Evolutionary conservation across 2,113 vertebrate species (phyloP).

Genomic region (Galeopterus variegatus): DNA sequence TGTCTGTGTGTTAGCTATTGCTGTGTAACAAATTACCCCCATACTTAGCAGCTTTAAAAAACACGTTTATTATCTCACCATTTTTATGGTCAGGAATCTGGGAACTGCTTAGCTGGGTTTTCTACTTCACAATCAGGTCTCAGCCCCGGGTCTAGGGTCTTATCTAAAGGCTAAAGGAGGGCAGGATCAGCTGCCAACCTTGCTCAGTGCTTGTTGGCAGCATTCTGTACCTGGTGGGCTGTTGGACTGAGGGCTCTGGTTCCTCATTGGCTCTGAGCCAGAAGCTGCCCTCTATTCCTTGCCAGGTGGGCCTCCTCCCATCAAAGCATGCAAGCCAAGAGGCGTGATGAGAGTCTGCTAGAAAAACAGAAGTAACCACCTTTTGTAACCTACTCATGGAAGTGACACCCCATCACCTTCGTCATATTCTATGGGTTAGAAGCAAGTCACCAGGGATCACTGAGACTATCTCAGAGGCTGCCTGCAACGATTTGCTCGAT

Average conservation of each 20-base stretch:
- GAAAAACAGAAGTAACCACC: neutral
- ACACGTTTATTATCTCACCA: neutral
- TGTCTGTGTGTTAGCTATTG: neutral
- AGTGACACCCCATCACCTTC: neutral
- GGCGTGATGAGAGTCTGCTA: neutral
- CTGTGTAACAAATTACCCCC: neutral
- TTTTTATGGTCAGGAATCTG: neutral
- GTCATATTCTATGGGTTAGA: neutral
- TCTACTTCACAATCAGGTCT: neutral
- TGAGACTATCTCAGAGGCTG: neutral
- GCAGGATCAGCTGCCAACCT: neutral
- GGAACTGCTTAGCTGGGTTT: neutral
- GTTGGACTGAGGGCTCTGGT: too few species aligned
- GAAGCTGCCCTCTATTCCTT: neutral
- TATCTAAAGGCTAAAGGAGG: neutral
- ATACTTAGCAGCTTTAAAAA: neutral
- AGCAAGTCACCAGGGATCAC: neutral
- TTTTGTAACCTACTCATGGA: neutral
- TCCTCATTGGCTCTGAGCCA: too few species aligned
- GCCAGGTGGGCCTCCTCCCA: fast-evolving
- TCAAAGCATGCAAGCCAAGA: neutral
- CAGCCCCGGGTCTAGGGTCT: neutral
- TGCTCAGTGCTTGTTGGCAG: too few species aligned
- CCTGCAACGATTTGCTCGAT: too few species aligned
- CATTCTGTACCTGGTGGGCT: too few species aligned